phyloP scores from a whole-genome alignment of 1,140 invertebrate genomes.

The Pentalonia nigronervosa region DNA sequence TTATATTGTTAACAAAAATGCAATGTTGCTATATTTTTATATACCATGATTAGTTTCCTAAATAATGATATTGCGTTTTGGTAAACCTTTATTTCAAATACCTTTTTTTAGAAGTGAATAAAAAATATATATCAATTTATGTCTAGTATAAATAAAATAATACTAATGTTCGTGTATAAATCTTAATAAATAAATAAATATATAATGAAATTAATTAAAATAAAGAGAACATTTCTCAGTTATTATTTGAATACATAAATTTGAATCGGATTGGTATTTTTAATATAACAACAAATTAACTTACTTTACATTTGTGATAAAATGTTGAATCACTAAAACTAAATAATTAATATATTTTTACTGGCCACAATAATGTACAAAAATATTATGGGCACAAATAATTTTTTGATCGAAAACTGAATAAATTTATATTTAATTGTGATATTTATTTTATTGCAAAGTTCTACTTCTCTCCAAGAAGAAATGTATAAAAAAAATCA shows the following conservation, averaged over 20 bases:
- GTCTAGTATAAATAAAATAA: background rate
- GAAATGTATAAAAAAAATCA: background rate
- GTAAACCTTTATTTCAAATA: background rate
- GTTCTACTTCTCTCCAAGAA: rapidly evolving
- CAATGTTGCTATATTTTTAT: background rate
- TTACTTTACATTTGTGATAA: background rate
- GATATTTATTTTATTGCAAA: background rate
- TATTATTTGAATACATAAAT: background rate
- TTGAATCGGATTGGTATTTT: background rate
- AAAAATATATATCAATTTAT: background rate
- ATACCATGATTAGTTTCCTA: background rate
- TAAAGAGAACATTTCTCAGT: background rate
- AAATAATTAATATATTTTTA: background rate
- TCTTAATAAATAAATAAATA: too few species aligned
- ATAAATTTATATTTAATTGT: background rate
- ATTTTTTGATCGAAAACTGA: background rate
- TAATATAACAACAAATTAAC: background rate
- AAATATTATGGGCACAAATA: background rate
- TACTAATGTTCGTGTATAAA: background rate
- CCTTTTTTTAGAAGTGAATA: background rate
- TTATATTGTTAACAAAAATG: background rate
- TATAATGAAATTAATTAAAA: background rate
- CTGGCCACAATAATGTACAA: background rate
- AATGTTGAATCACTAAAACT: background rate
- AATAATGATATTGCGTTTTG: background rate